Base-by-base conservation (phyloP, 2,113 vertebrate genomes). In the Ammodramus savannarum region DNA sequence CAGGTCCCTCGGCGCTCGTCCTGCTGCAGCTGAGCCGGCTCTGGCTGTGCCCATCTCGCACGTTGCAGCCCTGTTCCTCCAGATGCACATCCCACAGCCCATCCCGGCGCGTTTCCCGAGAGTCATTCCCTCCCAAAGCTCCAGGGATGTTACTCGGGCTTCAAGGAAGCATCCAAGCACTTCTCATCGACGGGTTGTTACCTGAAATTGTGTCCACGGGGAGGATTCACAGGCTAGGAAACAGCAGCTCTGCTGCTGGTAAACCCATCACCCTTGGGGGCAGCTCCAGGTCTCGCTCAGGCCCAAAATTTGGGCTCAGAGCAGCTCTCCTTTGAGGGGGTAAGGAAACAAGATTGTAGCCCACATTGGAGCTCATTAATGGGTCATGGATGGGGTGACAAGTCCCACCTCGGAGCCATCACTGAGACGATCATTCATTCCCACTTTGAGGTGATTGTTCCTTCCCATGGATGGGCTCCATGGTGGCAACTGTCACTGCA, bases 81-180 rank as follows among this genome's bases (percentile, higher is more conserved):
- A 3, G 8, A 38, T 11, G 32, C 19, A 4, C 11, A 3, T 11
- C 76, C 67, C 48, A 5, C 54, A 2, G 6, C 19, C 23, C 38
- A 8, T 7, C 51, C 57, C n/a, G 3, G 7, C 7, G 5, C 6
- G 5, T 1, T 0, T 6, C 14, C 57, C 44, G 0, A 5, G 9
- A 39, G 32, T 26, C 9, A 1, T 26, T 65, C 19, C 8, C 36
- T 81, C 48, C 2, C 74, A 7, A 22, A 31, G 3, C 49, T 11
- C 7, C 19, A 0, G 3, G 6, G 7, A 2, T 21, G 13, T 8
- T 16, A 0, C 23, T 16, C 2, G 5, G 52, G 26, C 29, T 83
- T 29, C 19, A 9, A 39, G 48, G 55, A 59, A 36, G 31, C 41
- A 27, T 4, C 25, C 2, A 0, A 32, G 2, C 39, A 8, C 17